A percentile compares a stretch with the other conserved stretches of the same genome.
phyloP scores from a whole-genome alignment of 2,888 invertebrate genomes.

The Alsophila aescularia region DNA sequence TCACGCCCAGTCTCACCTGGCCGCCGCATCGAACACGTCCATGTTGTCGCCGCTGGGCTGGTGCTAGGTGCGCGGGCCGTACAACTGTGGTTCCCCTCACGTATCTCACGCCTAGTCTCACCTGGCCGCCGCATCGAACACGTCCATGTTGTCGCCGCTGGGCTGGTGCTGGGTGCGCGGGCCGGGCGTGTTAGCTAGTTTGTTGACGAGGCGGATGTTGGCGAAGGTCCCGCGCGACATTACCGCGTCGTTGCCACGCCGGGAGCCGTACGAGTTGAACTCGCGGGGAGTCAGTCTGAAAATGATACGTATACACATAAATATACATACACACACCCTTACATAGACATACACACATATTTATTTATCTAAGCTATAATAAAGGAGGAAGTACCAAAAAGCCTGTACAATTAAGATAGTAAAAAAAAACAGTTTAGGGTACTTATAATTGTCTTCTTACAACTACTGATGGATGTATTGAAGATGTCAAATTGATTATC shows the following conservation, averaged over 20 bases:
- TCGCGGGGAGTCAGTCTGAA: conserved; percentile 93
- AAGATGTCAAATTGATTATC: too few species aligned
- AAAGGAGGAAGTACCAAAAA: too few species aligned
- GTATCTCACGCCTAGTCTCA: conserved; percentile 33
- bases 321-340: too few species aligned
- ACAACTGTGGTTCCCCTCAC: neutral
- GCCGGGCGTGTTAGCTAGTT: conserved; percentile 91
- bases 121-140: conserved; percentile 96
- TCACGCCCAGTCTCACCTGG: neutral
- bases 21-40: neutral
- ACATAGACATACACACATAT: too few species aligned
- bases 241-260: conserved; percentile 98
- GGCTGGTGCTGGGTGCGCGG: conserved; percentile 95
- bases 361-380: too few species aligned
- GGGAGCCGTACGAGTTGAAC: conserved; percentile 99
- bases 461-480: too few species aligned
- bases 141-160: conserved; percentile 94
- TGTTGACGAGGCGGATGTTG: conserved; percentile 97
- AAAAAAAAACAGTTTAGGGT: too few species aligned
- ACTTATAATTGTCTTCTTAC: too few species aligned
- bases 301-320: too few species aligned
- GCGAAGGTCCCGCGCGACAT: conserved; percentile 99
- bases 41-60: too few species aligned
- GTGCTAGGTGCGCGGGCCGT: too few species aligned
- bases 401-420: too few species aligned